These are phyloP conservation scores for Natrix natrix DNA, from an alignment of 2,797 vertebrate genomes.

Conservation along the genomic window DNA sequence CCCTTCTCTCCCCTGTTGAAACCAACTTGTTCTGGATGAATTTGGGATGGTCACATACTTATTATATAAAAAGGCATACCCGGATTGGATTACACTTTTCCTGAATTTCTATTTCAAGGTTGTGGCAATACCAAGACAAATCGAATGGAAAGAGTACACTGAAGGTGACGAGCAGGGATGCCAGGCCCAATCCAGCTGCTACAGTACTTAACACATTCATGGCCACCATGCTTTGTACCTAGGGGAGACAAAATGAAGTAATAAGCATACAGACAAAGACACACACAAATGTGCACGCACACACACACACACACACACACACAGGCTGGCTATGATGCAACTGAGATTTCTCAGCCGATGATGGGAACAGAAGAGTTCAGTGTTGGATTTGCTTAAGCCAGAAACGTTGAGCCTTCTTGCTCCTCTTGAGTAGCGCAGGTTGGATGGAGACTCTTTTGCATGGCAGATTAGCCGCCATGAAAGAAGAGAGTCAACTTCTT, in stretches of 20 bases:
- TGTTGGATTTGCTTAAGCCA: not conserved
- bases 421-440: not conserved
- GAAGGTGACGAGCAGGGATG: not conserved
- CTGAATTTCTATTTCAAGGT: not conserved
- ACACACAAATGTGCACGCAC: not conserved
- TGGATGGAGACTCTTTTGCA: not conserved
- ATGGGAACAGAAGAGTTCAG: not conserved
- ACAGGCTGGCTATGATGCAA: not conserved
- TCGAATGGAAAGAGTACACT: accelerated
- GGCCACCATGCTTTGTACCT: constrained; percentile 24
- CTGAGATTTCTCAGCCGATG: not conserved
- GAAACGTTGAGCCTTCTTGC: not conserved
- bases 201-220: constrained; percentile 3
- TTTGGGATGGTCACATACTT: not conserved
- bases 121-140: accelerated
- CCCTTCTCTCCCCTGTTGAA: not conserved
- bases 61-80: not conserved
- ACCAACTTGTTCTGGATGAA: not conserved
- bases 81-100: not conserved
- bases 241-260: not conserved
- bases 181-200: not conserved
- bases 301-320: not conserved
- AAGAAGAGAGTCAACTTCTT: too few species aligned
- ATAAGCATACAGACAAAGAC: not conserved
- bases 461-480: not conserved